Evolutionary conservation across 23 tunicate species (phyloP).

Genomic region (Aplidium turbinatum): DNA sequence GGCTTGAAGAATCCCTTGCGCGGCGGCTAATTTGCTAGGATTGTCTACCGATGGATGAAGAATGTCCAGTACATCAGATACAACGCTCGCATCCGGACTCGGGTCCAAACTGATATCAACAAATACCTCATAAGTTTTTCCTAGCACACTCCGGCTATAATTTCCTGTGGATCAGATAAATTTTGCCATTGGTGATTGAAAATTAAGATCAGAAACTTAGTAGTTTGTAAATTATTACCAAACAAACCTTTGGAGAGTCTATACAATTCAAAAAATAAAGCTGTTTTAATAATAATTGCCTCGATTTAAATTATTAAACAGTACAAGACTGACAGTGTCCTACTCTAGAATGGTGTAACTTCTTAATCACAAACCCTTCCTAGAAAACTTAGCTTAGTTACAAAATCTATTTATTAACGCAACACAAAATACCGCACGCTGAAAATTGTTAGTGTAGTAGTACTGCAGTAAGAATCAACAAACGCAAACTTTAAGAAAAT

Average conservation of each 20-base stretch:
- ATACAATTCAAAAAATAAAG: neutral
- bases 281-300: neutral
- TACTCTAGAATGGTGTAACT: neutral
- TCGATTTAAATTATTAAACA: neutral
- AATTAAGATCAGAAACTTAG: no score
- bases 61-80: neutral
- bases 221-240: no score
- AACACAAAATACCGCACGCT: no score
- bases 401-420: no score
- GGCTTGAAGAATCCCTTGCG: slow-evolving; percentile 66
- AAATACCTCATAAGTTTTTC: slow-evolving; percentile 5
- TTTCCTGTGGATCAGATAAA: slow-evolving; percentile 19
- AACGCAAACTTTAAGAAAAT: no score
- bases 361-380: no score
- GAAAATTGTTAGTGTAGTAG: no score
- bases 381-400: no score
- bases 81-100: neutral
- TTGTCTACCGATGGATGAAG: neutral
- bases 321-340: neutral
- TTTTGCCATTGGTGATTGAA: no score
- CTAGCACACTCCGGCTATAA: slow-evolving; percentile 16
- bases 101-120: slow-evolving; percentile 19
- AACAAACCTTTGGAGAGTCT: neutral
- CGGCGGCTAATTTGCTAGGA: slow-evolving; percentile 45
- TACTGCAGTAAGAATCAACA: no score